Conservation (phyloP, 92 coral and sea anemone species). For the Phenganax stokvisi region DNA sequence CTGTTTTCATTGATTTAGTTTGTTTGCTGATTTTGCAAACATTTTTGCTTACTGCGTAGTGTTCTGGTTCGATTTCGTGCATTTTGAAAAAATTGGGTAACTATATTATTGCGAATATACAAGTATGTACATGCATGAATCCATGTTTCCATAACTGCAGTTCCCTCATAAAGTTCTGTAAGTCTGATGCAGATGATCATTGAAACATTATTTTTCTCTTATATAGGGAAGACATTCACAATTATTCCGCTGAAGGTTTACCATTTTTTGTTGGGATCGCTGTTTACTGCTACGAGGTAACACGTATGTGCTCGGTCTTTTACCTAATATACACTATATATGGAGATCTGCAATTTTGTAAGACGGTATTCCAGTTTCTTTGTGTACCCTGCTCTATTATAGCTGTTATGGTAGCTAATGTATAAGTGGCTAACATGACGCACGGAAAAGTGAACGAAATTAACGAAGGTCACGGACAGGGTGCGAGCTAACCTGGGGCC, state of each 20-base stretch:
- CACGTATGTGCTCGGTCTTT: not conserved
- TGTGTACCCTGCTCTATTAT: too few species aligned
- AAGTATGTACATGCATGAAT: not conserved
- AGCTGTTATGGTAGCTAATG: too few species aligned
- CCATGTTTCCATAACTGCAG: not conserved
- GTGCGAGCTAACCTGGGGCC: too few species aligned
- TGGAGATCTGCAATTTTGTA: too few species aligned
- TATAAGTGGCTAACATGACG: too few species aligned
- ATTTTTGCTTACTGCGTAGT: constrained; percentile 98
- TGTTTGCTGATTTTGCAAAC: constrained; percentile 97
- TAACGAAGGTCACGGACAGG: too few species aligned
- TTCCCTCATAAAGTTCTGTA: not conserved
- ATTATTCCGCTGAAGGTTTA: constrained; percentile 52
- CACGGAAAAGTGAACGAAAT: too few species aligned
- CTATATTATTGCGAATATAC: constrained; percentile 5
- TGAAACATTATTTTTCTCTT: too few species aligned
- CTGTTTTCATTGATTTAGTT: constrained; percentile 51
- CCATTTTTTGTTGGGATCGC: constrained; percentile 97
- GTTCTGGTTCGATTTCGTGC: constrained; percentile 97
- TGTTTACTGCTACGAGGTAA: constrained; percentile 95
- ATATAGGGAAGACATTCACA: constrained; percentile 32
- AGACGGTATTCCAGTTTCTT: too few species aligned
- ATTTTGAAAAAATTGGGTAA: constrained; percentile 83
- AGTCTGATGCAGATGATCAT: not conserved
- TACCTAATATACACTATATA: too few species aligned